These are phyloP conservation scores for Acanthisitta chloris DNA, from an alignment of 2,113 vertebrate genomes.

Conservation along the genomic window DNA sequence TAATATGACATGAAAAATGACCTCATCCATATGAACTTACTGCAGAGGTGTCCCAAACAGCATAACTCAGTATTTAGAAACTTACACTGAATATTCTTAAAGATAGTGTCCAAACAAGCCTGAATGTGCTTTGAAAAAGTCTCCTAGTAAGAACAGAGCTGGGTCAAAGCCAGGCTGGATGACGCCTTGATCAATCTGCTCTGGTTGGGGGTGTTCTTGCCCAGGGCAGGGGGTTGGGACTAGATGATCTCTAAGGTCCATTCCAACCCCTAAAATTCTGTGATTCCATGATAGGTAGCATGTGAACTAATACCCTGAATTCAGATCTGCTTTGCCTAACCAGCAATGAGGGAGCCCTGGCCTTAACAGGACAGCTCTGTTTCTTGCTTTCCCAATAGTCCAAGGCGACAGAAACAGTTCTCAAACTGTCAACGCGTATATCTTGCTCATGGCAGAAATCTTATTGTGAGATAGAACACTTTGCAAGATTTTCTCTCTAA, in stretches of 20 bases:
- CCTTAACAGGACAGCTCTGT: background rate
- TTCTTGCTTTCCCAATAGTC: background rate
- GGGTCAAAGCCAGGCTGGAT: too few species aligned
- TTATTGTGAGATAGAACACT: background rate
- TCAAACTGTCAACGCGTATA: background rate
- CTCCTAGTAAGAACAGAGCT: background rate
- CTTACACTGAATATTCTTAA: background rate
- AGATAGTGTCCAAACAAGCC: background rate
- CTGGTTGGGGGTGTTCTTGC: too few species aligned
- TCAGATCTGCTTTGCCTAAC: background rate
- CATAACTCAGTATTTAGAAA: background rate
- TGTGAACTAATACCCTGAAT: background rate
- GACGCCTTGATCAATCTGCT: too few species aligned
- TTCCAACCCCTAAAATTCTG: too few species aligned
- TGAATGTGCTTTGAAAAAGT: background rate
- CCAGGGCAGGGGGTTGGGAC: too few species aligned
- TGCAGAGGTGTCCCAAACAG: background rate
- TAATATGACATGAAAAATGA: background rate
- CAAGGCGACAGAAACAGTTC: background rate
- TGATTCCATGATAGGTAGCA: accelerated
- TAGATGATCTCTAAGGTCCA: too few species aligned
- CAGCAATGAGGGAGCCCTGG: background rate
- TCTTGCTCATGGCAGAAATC: background rate
- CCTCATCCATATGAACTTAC: background rate
- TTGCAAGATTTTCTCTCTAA: background rate